phyloP scores from a whole-genome alignment of 1,140 invertebrate species.

The Octopus sinensis region DNA sequence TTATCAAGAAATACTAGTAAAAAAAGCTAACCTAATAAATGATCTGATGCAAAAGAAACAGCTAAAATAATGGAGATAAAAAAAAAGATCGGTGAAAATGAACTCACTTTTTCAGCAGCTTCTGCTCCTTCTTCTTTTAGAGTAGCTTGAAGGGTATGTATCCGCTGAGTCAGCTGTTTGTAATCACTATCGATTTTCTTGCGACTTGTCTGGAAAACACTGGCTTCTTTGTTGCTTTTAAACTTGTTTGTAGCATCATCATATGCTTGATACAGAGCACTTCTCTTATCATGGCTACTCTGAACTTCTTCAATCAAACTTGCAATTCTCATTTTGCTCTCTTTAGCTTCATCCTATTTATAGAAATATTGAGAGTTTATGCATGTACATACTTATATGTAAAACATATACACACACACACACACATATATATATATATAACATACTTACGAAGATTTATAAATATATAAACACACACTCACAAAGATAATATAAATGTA shows the following conservation, averaged over 20 bases:
- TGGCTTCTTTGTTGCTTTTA: conserved; percentile 67
- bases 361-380: no score
- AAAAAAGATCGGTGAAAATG: background rate
- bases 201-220: conserved; percentile 57
- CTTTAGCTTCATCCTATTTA: conserved; percentile 62
- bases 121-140: conserved; percentile 67
- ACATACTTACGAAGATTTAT: no score
- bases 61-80: background rate
- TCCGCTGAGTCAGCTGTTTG: conserved; percentile 64
- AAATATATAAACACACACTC: no score
- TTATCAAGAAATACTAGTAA: background rate
- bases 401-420: no score
- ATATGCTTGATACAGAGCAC: conserved; percentile 65
- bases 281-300: conserved; percentile 65
- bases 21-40: background rate
- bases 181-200: conserved; percentile 69
- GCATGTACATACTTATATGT: no score
- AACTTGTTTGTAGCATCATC: conserved; percentile 68
- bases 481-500: no score
- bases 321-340: conserved; percentile 62
- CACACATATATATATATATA: no score
- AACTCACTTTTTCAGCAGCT: conserved; percentile 62
- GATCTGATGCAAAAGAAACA: background rate
- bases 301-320: conserved; percentile 62
- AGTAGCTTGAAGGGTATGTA: conserved; percentile 64